Evolutionary conservation across 2,113 vertebrate genomes (phyloP).

Genomic region (Ageneiosus marmoratus): DNA sequence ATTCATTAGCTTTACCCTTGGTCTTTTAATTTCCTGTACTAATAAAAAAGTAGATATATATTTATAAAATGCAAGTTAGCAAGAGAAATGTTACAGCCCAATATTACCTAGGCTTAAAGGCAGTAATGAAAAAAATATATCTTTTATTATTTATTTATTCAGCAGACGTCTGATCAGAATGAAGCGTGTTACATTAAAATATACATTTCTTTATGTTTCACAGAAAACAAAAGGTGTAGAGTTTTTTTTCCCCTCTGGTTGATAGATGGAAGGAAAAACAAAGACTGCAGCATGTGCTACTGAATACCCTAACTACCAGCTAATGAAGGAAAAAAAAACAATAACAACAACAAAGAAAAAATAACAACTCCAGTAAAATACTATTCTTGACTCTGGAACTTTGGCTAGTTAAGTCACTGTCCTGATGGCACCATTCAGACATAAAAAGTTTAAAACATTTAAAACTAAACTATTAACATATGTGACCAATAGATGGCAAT

Average conservation of each 20-base stretch:
- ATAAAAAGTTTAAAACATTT: background rate
- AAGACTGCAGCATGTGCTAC: background rate
- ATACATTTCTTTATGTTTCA: background rate
- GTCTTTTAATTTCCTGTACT: background rate
- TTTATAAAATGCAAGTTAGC: background rate
- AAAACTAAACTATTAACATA: background rate
- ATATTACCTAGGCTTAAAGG: background rate
- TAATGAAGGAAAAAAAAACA: background rate
- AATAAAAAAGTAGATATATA: no score
- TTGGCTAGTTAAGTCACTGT: background rate
- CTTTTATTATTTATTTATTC: background rate
- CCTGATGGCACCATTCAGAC: background rate
- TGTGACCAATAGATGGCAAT: conserved; percentile 44
- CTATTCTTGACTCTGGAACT: background rate
- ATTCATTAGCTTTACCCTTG: background rate
- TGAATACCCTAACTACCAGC: background rate
- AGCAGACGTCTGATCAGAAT: background rate
- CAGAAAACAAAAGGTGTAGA: background rate
- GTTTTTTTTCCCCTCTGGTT: background rate
- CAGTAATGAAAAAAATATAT: background rate
- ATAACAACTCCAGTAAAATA: background rate
- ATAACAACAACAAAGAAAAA: background rate
- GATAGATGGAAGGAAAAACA: background rate
- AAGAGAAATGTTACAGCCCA: background rate
- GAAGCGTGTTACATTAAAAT: background rate